Conservation (phyloP, 2,888 invertebrate genomes). For the Tanytarsus gracilentus region DNA sequence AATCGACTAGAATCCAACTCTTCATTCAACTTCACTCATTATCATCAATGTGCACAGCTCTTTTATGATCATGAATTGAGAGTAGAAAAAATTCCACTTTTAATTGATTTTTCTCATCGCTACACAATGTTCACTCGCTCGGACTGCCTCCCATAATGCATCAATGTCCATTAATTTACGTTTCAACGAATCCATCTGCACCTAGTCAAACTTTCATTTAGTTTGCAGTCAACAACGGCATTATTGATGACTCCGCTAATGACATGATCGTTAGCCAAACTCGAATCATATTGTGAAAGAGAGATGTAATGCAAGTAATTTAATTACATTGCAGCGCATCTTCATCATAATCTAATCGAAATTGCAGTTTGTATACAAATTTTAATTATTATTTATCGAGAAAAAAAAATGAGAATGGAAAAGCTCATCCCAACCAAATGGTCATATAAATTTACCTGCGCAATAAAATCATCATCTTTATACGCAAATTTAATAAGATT, state of each 20-base stretch:
- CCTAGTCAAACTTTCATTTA: constrained; percentile 1
- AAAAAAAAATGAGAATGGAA: background rate
- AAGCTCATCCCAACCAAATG: too few species aligned
- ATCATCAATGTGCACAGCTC: too few species aligned
- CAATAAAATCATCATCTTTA: background rate
- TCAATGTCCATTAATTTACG: background rate
- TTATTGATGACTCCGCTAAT: background rate
- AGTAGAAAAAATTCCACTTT: constrained; percentile 9
- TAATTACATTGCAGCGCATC: too few species aligned
- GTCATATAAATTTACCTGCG: background rate
- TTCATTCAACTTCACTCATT: too few species aligned
- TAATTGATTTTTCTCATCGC: constrained; percentile 17
- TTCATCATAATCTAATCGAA: constrained; percentile 24
- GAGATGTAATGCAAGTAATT: too few species aligned
- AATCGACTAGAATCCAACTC: background rate
- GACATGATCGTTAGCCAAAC: too few species aligned
- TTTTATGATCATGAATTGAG: too few species aligned
- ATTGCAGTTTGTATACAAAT: background rate
- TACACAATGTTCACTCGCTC: background rate
- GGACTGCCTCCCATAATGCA: background rate
- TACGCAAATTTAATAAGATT: too few species aligned
- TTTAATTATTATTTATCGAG: constrained; percentile 24
- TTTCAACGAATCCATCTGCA: background rate
- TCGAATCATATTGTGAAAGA: too few species aligned
- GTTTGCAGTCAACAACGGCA: background rate